Evolutionary conservation across 2,113 vertebrate genomes (phyloP).

Genomic region (Dolichotis patagonum): DNA sequence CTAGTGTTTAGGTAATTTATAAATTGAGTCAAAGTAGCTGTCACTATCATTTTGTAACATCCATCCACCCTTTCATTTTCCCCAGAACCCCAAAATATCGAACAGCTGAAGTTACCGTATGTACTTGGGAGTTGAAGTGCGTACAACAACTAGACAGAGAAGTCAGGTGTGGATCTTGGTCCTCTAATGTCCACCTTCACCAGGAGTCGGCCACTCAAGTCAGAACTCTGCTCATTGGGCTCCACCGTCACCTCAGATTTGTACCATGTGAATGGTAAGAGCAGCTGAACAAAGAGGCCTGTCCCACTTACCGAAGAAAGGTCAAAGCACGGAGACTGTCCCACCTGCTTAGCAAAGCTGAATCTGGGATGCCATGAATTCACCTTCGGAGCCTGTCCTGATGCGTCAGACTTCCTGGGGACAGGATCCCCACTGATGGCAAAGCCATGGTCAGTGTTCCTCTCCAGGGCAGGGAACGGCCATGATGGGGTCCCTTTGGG

Average conservation of each 20-base stretch:
- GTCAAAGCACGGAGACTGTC: background rate
- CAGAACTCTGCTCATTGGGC: too few relatives aligned
- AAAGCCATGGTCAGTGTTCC: background rate
- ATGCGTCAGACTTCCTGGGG: too few relatives aligned
- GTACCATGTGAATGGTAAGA: background rate
- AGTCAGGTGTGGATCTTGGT: background rate
- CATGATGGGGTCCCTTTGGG: background rate
- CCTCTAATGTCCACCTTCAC: background rate
- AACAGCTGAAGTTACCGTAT: background rate
- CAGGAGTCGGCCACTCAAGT: background rate
- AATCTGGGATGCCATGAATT: background rate
- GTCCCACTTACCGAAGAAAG: background rate
- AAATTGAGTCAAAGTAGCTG: conserved; percentile 11
- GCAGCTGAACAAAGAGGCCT: background rate
- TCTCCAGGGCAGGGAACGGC: background rate
- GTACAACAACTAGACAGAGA: background rate
- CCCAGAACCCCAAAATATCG: background rate
- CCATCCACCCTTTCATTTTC: too few relatives aligned
- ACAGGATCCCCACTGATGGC: background rate
- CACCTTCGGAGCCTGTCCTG: background rate
- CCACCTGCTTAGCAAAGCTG: background rate
- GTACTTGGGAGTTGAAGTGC: background rate
- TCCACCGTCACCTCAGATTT: background rate
- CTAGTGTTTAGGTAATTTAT: background rate
- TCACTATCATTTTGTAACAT: background rate